Base-by-base conservation (phyloP, 2,113 vertebrate genomes). In the Illadopsis cleaveri region DNA sequence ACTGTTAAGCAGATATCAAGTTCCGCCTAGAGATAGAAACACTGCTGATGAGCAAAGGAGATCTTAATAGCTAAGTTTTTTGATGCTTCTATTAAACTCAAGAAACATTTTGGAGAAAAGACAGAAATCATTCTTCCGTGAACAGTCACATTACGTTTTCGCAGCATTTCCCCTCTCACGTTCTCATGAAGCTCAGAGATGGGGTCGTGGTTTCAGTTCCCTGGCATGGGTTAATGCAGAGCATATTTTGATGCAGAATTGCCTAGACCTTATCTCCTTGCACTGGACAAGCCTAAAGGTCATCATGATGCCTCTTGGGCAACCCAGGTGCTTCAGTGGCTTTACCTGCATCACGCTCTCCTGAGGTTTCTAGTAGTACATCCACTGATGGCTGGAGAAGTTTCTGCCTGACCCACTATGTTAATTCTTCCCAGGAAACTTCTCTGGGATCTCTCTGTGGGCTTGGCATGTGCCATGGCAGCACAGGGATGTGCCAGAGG, bases 401-500 rank as follows among this genome's bases (percentile, higher is more conserved):
- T 30, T 83, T 38, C 64, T 1, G 3, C 54, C 57, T 20, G 7
- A 66, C 60, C 48, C 57, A 61, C 48, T 30, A 5, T 0, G 0
- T 33, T 79, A 58, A 51, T 75, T 71, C 57, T 33, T 58, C 84
- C 65, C 61, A 48, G 60, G 28, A 78, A 64, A 30, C 37, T 58
- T 86, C 48, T 44, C 78, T 87, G 81, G 44, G 70, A 75, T 60
- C 12, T 68, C 42, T 72, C 21, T 2, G 5, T 44, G 76, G 69
- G 31, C 60, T 78, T 2, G 15, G 18, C 2, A 1, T 0, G 2
- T 4, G 9, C 56, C 2, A 2, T 0, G 2, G 57, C 4, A 13
- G 54, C 60, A 20, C 2, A 2, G 44, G 25, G 42, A 10, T 1
- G 4, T 54, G 42, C 47, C 7, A 4, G 84, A 78, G 48, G 56